Evolutionary conservation across 2,888 invertebrate species (phyloP).

Genomic region (Acanthopleura granulata): DNA sequence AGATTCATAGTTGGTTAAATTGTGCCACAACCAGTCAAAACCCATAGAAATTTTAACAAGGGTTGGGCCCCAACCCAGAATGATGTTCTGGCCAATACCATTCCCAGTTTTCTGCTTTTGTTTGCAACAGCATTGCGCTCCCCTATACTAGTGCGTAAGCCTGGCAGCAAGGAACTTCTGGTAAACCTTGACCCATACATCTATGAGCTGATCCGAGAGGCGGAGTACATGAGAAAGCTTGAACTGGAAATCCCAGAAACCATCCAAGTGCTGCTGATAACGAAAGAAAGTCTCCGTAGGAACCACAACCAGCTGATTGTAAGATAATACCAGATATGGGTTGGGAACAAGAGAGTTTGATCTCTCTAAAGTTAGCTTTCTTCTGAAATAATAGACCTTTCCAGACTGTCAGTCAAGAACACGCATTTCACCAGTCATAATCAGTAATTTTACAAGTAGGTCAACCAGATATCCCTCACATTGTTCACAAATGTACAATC

Average conservation of each 20-base stretch:
- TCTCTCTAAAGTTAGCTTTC: too few relatives aligned
- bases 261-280: slow-evolving; percentile 81
- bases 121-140: slow-evolving; percentile 74
- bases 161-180: slow-evolving; percentile 76
- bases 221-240: slow-evolving; percentile 85
- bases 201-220: slow-evolving; percentile 85
- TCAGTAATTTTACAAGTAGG: too few relatives aligned
- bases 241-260: slow-evolving; percentile 82
- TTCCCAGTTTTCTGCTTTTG: neutral
- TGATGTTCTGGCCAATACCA: neutral
- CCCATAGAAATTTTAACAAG: too few relatives aligned
- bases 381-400: too few relatives aligned
- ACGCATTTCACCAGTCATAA: too few relatives aligned
- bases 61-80: too few relatives aligned
- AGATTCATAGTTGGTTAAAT: too few relatives aligned
- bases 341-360: too few relatives aligned
- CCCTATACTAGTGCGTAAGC: slow-evolving; percentile 80
- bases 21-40: too few relatives aligned
- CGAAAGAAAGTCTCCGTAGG: slow-evolving; percentile 78
- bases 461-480: too few relatives aligned
- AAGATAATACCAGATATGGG: neutral
- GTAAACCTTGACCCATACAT: slow-evolving; percentile 81
- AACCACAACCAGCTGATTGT: slow-evolving; percentile 77
- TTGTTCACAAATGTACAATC: too few relatives aligned
- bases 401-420: too few relatives aligned